phyloP scores from a whole-genome alignment of 2,797 vertebrate genomes.

The Xiphorhynchus erythropygius region DNA sequence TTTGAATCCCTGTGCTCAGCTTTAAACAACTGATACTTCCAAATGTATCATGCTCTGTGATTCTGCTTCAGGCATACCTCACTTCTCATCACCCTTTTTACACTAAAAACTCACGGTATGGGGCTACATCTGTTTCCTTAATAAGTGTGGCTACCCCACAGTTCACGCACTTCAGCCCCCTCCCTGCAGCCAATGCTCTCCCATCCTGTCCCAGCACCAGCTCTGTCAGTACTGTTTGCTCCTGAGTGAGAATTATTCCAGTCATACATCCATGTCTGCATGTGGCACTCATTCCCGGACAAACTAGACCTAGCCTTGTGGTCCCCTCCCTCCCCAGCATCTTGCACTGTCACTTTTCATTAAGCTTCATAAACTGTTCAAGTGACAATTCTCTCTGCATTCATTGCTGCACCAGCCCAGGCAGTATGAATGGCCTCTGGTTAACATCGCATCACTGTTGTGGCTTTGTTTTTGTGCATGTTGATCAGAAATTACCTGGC shows the following conservation, averaged over 20 bases:
- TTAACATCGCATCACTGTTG: conserved; percentile 44
- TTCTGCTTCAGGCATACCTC: background rate
- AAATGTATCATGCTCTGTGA: fast-evolving
- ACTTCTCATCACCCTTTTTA: background rate
- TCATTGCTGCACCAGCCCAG: conserved; percentile 10
- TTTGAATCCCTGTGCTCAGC: background rate
- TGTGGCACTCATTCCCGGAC: background rate
- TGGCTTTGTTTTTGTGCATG: conserved; percentile 58
- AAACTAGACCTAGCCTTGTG: conserved; percentile 26
- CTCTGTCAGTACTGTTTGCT: background rate
- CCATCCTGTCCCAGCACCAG: background rate
- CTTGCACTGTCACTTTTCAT: conserved; percentile 62
- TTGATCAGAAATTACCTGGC: conserved; percentile 77
- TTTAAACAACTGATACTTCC: background rate
- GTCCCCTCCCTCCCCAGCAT: conserved; percentile 37
- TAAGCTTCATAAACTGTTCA: conserved; percentile 64
- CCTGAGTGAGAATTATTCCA: background rate
- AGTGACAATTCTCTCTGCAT: conserved; percentile 66
- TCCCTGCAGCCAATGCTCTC: background rate
- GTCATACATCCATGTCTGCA: background rate
- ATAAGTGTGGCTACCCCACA: background rate
- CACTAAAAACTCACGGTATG: background rate
- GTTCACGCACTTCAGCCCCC: background rate
- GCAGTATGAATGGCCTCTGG: conserved; percentile 60
- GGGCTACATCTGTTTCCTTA: background rate